phyloP scores from a whole-genome alignment of 2,113 vertebrate genomes.

The Dinomys branickii region DNA sequence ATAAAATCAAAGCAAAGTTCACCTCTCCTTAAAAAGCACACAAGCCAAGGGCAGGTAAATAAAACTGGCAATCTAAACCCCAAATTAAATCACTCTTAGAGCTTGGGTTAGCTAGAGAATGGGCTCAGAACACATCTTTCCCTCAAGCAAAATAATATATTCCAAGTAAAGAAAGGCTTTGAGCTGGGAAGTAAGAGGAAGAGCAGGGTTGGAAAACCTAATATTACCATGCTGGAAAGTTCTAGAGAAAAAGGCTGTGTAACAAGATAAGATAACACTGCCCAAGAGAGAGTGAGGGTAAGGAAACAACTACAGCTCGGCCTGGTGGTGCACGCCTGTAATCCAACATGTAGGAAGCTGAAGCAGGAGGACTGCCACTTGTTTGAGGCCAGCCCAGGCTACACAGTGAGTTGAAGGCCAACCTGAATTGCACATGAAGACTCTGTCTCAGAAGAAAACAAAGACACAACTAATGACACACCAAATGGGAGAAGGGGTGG shows the following conservation, averaged over 20 bases:
- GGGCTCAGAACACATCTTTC: neutral
- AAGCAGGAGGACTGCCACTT: neutral
- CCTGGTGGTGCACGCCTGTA: neutral
- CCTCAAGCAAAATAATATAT: slow-evolving; percentile 1
- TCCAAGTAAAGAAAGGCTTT: slow-evolving; percentile 40
- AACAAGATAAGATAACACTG: slow-evolving; percentile 21
- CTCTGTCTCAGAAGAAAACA: neutral
- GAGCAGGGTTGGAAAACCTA: neutral
- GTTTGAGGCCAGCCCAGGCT: neutral
- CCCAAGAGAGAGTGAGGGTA: neutral
- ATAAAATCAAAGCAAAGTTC: neutral
- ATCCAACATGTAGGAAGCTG: neutral
- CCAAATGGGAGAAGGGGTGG: neutral
- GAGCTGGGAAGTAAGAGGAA: neutral
- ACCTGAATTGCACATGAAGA: neutral
- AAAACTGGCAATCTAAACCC: neutral
- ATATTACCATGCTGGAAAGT: neutral
- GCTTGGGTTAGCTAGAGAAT: neutral
- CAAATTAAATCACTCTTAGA: neutral
- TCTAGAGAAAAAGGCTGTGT: neutral
- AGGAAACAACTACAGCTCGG: neutral
- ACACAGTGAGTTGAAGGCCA: neutral
- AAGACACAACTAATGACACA: neutral
- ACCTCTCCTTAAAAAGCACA: neutral
- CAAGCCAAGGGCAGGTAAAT: neutral